Evolutionary conservation across 2,113 vertebrate genomes (phyloP), one percentile per base, ranked within the genome.

Genomic region (Thalassarche chlororhynchos): DNA sequence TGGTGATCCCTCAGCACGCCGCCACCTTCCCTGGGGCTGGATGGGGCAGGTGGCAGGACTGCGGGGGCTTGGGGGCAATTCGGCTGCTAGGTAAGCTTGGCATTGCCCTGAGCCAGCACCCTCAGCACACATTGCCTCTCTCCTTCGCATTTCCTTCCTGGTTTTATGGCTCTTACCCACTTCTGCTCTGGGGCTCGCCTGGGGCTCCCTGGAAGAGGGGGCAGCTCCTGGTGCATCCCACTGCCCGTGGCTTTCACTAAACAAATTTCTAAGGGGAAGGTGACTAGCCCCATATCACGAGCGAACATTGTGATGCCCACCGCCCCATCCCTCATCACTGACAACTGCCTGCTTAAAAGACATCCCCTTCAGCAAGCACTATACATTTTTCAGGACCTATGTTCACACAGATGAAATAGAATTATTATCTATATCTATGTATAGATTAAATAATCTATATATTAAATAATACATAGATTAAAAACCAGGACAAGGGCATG

Each of bases 121-220:
- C 46, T 34, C 6, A 4, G 70, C 32, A 74, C 58, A 10, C 11
- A 5, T 8, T 18, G 19, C 31, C 34, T 31, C 61, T 26, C 4
- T 4, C 47, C 32, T 64, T 40, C 0, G 0, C 13, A 6, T 25
- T 49, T n/a, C 34, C 51, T 52, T 61, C 51, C 8, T 14, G 25
- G 23, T 34, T 72, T 74, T 38, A 64, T 14, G 44, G 64, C 46
- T 81, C 49, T 65, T 17, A 14, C 9, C 14, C 36, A 19, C 29
- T 58, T 51, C 61, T 54, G 52, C 65, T 25, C 32, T 28, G 54
- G 12, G 49, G 29, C 24, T 87, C 4, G 8, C 17, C 23, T 55
- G 36, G 66, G 40, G 36, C 17, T 44, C 36, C 26, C 61, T 36
- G 46, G 25, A n/a, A 71, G 34, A 66, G 8, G 15, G n/a, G 65